These are phyloP conservation scores for Acrocyrtus sp. DNA, from an alignment of 2,888 invertebrate genomes.

Conservation along the genomic window DNA sequence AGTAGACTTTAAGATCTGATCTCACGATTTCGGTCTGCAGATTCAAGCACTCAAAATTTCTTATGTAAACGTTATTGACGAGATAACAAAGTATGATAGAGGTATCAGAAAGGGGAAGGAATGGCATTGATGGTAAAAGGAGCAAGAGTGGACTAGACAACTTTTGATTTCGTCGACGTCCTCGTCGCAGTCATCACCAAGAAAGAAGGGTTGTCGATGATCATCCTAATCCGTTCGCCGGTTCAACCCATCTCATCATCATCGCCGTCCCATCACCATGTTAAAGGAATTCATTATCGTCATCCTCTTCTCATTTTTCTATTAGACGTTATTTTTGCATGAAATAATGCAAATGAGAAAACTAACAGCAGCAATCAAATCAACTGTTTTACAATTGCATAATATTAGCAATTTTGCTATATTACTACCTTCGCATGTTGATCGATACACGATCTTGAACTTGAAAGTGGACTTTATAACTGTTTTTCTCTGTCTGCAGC, in stretches of 20 bases:
- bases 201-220: too few species aligned
- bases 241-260: too few species aligned
- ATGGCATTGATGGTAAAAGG: neutral
- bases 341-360: conserved; percentile 29
- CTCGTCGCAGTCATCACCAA: neutral
- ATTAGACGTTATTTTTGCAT: neutral
- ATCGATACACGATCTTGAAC: conserved; percentile 27
- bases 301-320: neutral
- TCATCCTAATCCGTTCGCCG: too few species aligned
- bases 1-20: neutral
- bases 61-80: too few species aligned
- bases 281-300: conserved; percentile 24
- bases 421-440: too few species aligned
- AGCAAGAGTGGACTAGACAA: conserved; percentile 11
- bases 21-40: too few species aligned
- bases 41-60: neutral
- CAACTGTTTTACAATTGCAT: too few species aligned
- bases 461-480: conserved; percentile 24
- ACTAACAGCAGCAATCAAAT: neutral
- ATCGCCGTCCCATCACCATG: neutral
- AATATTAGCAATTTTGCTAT: too few species aligned
- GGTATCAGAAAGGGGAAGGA: neutral
- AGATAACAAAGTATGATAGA: neutral
- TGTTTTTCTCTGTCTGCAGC: conserved; percentile 4
- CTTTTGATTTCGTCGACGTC: conserved; percentile 36